Base-by-base conservation (phyloP, 2,888 invertebrate genomes). In the Cephus spinipes region DNA sequence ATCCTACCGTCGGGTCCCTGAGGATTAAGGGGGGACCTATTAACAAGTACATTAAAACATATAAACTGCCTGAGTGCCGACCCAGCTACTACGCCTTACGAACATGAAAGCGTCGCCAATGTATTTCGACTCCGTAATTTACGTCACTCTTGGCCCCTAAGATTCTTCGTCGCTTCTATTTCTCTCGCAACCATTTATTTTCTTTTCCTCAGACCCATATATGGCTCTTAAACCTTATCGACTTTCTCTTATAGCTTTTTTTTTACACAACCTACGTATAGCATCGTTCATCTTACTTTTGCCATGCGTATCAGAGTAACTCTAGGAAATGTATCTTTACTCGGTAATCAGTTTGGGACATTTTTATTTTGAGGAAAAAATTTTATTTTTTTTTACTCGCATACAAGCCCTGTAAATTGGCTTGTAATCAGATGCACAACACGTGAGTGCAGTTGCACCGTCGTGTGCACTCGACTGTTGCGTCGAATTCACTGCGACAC, bases 1-100 rank as follows among this genome's bases (percentile, higher is more conserved):
- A 90, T 90, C 88, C 88, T 81, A 78, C 78, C 82, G 82, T 83
- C 23, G 82, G 81, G 82, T 74, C 84, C 83, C 82, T 79, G 83
- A 81, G 85, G 86, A 88, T 87, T 84, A 85, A 87, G 81, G 83
- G 81, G 80, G 81, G 80, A 84, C 82, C 87, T 87, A 89, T 89
- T 89, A 90, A 88, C 88, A 85, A 86, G 86, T 85, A 84, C 88
- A 89, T 89, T 88, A 86, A 89, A 89, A 88, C 86, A 83, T 86
- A 85, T 85, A 85, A 82, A 84, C 82, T 80, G 81, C 82, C 55
- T 55, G 55, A 55, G 55, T 55, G 55, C 55, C 55, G 55, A 55
- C 55, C 55, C 23, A 23, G 55, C 55, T 55, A 55, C 55, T 55
- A 55, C 55, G 55, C 55, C 55, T 23, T 55, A 81, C 79, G 81